These are phyloP conservation scores for Nothoprocta pentlandii DNA, from an alignment of 2,113 vertebrate genomes.

Conservation along the genomic window DNA sequence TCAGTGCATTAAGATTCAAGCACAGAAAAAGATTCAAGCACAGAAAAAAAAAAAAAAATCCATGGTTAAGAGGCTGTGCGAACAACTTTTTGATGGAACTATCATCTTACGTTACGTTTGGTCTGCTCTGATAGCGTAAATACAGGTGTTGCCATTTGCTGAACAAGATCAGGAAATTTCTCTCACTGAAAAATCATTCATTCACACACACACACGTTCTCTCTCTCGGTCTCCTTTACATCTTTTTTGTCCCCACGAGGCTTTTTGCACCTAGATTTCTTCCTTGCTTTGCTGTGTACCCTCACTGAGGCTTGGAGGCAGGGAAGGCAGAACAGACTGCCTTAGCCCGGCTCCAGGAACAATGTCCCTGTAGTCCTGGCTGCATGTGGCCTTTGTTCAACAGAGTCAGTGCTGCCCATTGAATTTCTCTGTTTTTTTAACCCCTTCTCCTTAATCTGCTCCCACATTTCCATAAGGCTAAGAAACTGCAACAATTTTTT, in stretches of 20 bases:
- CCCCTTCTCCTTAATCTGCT: not conserved
- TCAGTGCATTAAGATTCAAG: not conserved
- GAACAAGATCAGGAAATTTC: not conserved
- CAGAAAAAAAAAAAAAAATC: not conserved
- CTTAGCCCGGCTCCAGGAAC: not conserved
- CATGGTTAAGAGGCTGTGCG: not conserved
- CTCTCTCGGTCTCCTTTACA: not conserved
- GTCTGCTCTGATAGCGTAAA: not conserved
- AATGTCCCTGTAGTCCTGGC: not conserved
- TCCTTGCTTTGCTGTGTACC: not conserved
- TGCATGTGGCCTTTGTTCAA: not conserved
- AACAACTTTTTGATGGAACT: not conserved
- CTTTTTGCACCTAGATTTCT: not conserved
- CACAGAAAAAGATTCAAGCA: not conserved
- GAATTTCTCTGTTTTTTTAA: not conserved
- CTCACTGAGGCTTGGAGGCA: not conserved
- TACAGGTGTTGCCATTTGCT: not conserved
- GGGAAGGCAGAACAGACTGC: not conserved
- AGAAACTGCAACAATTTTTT: not conserved
- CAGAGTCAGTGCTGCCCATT: not conserved
- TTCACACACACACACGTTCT: no score
- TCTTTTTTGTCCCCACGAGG: not conserved
- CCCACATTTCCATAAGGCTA: not conserved
- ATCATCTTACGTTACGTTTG: not conserved
- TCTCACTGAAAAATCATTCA: not conserved